Evolutionary conservation across 2,888 invertebrate genomes (phyloP).

Genomic region (Scaptodrosophila latifasciaeformis): DNA sequence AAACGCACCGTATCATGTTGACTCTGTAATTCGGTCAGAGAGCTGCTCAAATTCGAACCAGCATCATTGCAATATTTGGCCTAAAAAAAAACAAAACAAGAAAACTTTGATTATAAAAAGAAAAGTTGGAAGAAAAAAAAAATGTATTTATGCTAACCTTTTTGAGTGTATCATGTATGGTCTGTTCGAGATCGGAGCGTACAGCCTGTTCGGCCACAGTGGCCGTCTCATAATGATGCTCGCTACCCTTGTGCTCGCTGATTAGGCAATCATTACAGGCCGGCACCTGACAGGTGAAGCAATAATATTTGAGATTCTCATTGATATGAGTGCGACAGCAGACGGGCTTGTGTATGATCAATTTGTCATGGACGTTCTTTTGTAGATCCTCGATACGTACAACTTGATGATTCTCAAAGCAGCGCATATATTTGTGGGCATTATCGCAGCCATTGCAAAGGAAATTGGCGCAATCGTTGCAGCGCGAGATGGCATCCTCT

Average conservation of each 20-base stretch:
- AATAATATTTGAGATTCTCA: constrained; percentile 91
- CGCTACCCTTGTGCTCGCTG: constrained; percentile 86
- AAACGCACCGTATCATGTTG: constrained; percentile 90
- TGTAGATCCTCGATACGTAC: constrained; percentile 91
- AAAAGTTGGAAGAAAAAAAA: too few species aligned
- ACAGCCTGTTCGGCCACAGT: constrained; percentile 86
- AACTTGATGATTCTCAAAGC: constrained; percentile 96
- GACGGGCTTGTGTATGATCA: constrained; percentile 92
- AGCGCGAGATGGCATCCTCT: constrained; percentile 94
- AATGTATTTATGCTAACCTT: too few species aligned
- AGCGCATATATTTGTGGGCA: constrained; percentile 97
- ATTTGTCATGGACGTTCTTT: constrained; percentile 81
- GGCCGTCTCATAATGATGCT: constrained; percentile 89
- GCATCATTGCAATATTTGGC: constrained; percentile 84
- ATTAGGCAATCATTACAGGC: constrained; percentile 92
- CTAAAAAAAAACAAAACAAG: too few species aligned
- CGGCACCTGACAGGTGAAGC: constrained; percentile 89
- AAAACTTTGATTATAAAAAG: too few species aligned
- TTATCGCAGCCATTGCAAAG: constrained; percentile 95
- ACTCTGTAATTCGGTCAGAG: constrained; percentile 88
- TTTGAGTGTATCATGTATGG: constrained; percentile 84
- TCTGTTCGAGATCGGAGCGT: constrained; percentile 84
- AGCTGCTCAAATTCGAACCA: constrained; percentile 84
- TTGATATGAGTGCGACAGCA: constrained; percentile 87
- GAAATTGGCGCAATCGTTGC: constrained; percentile 95